Conservation (phyloP, 1,140 invertebrate species). For the Eubasilissa regina region DNA sequence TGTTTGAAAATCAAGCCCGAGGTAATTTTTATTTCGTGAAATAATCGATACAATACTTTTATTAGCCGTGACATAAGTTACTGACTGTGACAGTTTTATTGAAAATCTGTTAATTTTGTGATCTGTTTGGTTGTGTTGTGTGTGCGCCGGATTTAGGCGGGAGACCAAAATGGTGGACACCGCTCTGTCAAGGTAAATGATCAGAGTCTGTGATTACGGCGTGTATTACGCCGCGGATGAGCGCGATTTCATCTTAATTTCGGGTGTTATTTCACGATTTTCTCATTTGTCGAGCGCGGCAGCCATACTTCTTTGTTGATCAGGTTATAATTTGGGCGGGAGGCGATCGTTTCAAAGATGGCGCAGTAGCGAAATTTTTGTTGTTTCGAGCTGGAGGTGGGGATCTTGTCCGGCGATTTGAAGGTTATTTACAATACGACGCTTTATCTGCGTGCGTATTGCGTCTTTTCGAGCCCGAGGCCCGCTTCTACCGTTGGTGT, state of each 20-base stretch:
- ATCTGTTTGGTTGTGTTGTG: conserved; percentile 18
- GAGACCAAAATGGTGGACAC: conserved; percentile 40
- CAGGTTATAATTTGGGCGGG: conserved; percentile 40
- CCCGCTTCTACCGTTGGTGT: conserved; percentile 27
- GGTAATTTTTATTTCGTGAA: conserved; percentile 5
- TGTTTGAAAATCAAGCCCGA: conserved; percentile 15
- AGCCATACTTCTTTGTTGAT: conserved; percentile 15
- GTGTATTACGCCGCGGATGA: neutral
- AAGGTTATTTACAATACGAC: conserved; percentile 35
- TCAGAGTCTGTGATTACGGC: neutral
- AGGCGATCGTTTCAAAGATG: conserved; percentile 34
- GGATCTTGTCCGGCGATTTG: conserved; percentile 26
- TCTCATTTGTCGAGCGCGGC: neutral
- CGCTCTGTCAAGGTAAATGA: conserved; percentile 39
- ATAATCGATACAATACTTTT: conserved; percentile 9
- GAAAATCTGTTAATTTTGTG: conserved; percentile 8
- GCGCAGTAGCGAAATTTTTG: conserved; percentile 27
- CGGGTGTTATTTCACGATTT: conserved; percentile 10
- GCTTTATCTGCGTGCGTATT: conserved; percentile 29
- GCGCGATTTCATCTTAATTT: conserved; percentile 6
- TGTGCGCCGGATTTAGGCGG: conserved; percentile 44
- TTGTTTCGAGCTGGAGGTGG: conserved; percentile 33
- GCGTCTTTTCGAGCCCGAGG: conserved; percentile 27
- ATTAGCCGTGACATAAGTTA: neutral
- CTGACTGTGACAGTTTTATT: conserved; percentile 10